A percentile compares a stretch with the other conserved stretches of the same genome.
phyloP scores from a whole-genome alignment of 2,797 vertebrate genomes.

The Coilia nasus region DNA sequence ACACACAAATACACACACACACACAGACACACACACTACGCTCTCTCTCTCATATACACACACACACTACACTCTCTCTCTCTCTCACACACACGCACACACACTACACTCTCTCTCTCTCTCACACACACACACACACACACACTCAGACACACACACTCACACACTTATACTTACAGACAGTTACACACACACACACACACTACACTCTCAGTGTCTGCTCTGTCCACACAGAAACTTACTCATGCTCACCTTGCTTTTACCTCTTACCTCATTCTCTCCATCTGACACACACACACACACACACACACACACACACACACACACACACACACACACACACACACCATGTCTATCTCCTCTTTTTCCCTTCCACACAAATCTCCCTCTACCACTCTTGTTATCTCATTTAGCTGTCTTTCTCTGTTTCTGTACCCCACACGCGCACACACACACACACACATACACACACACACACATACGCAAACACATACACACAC shows the following conservation, averaged over 20 bases:
- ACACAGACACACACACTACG: neutral
- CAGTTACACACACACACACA: neutral
- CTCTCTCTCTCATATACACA: too few relatives aligned
- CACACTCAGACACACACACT: neutral
- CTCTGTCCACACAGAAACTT: slow-evolving; percentile 1
- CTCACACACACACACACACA: neutral
- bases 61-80: neutral
- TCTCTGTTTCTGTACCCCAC: neutral
- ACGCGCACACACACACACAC: too few relatives aligned
- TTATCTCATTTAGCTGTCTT: neutral
- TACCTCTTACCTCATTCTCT: too few relatives aligned
- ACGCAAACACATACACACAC: neutral
- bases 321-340: neutral
- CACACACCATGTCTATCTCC: neutral
- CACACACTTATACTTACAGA: neutral
- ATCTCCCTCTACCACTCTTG: neutral
- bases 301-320: neutral
- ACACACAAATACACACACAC: neutral
- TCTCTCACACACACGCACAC: too few relatives aligned
- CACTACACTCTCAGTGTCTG: neutral
- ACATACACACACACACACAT: too few relatives aligned
- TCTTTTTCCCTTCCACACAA: neutral
- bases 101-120: neutral
- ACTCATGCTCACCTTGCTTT: neutral
- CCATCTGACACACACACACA: neutral